Base-by-base conservation (phyloP, 2,113 vertebrate species). In the Silurus meridionalis region DNA sequence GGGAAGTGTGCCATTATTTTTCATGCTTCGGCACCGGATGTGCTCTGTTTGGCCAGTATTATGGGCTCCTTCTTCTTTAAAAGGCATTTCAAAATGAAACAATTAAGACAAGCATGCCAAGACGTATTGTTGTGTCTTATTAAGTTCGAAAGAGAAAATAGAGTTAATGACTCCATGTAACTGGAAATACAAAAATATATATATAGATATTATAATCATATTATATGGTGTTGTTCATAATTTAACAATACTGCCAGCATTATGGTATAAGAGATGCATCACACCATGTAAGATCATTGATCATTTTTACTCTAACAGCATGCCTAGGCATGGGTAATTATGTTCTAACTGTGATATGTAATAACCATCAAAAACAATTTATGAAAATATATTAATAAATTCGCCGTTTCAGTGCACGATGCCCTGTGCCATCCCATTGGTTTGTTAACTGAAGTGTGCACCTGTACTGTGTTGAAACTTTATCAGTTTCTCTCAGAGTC, bases 1-100 rank as follows among this genome's bases (percentile, higher is more conserved):
- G 75, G 78, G 78, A 86, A 86, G 78, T 9, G 48, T 52, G 67
- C 52, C 57, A 46, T 82, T 81, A 86, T 86, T 69, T 37, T 61
- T 67, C 50, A 28, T 21, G n/a, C 15, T 79, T 55, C 60, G 57
- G 66, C 66, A 63, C 79, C 66, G 67, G 79, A 86, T 71, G 46
- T 21, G 4, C 46, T 23, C n/a, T 82, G 79, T 63, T 79, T 80
- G 37, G 72, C 53, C 53, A 61, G 37, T 57, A 1, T 69, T 19
- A 46, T 60, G 77, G 48, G 6, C 48, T 37, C 37, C 58, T 66
- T 15, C 52, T 52, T 6, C n/a, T 67, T 28, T 57, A 0, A 78
- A 57, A 78, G 28, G 53, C n/a, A 19, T 3, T 8, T 4, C 1
- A 79, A 58, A 58, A 78, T 28, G 23, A 78, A 78, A 75, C 46